Evolutionary conservation across 2,113 vertebrate genomes (phyloP), one percentile per base, ranked within the genome.

Genomic region (Percopsis transmontana): DNA sequence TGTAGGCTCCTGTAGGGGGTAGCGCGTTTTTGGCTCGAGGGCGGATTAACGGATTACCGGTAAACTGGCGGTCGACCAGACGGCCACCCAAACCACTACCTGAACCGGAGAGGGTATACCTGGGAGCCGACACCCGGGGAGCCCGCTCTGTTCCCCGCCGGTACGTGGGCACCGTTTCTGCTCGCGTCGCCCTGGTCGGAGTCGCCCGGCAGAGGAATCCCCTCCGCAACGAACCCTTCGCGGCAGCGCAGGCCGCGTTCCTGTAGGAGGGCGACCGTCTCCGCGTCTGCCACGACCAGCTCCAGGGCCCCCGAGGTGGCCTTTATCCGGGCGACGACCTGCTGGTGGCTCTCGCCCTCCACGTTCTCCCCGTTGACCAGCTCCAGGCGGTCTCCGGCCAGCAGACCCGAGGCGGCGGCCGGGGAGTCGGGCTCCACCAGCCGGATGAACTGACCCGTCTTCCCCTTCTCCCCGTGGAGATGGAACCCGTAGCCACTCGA

Each of bases 361-460:
- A 99, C 97, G 69, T 89, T 94, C 74, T 95, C 93, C 1, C 96
- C 96, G 70, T 97, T 95, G 55, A 98, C 97, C 85, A 94, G 94
- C 68, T 90, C 80, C 54, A 99, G 82, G 24, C 91, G 92, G 85
- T 99, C 96, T 1, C 95, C 95, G 2, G 97, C 93, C 14, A 83
- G 83, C 10, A 98, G 88, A 79, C 96, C 97, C 16, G 96, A 82
- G 19, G 62, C 82, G 53, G 93, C 90, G 7, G 97, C 95, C 7
- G 96, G 92, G 0, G 97, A 97, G 55, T 91, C 93, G 0, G 91
- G 77, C 84, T 99, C 97, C 73, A 98, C 97, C 12, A 95, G 90
- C 19, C 96, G 88, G 84, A 99, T 95, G 62, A 92, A 97, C 93
- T 99, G 97, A 14, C 97, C 96, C 42, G 77, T 79, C 48, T 93